Conservation (phyloP, 2,113 vertebrate species). For the Semnopithecus entellus region DNA sequence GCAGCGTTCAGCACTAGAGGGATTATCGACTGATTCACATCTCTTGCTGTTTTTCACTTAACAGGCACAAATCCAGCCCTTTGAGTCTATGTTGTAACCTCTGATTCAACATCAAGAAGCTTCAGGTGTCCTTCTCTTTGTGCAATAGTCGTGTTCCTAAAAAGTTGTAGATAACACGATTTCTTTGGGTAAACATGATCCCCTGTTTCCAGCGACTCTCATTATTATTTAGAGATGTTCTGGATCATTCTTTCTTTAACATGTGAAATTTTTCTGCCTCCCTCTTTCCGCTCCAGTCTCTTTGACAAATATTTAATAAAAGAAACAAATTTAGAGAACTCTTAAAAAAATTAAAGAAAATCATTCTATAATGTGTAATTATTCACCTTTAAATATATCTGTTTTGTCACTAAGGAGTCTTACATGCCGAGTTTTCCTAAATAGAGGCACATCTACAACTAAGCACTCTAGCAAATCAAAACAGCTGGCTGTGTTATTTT, state of each 20-base stretch:
- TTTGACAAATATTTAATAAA: constrained; percentile 2
- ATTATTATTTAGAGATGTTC: neutral
- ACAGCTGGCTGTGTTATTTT: neutral
- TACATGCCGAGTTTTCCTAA: neutral
- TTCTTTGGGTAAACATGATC: neutral
- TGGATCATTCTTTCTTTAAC: neutral
- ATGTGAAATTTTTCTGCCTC: neutral
- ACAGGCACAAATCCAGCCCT: constrained; percentile 21
- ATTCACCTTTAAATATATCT: neutral
- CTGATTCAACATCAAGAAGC: neutral
- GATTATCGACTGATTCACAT: neutral
- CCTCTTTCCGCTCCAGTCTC: neutral
- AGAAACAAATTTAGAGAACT: neutral
- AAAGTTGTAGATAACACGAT: neutral
- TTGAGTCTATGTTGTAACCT: neutral
- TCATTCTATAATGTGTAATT: neutral
- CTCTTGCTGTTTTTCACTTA: neutral
- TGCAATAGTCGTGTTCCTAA: neutral
- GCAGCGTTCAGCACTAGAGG: neutral
- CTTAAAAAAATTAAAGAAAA: neutral
- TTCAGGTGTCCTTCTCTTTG: neutral
- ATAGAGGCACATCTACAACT: neutral
- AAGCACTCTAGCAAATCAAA: neutral
- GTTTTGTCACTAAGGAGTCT: neutral
- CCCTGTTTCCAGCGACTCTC: neutral